Conservation (phyloP, 2,113 vertebrate species). For the Tylochromis polylepis region DNA sequence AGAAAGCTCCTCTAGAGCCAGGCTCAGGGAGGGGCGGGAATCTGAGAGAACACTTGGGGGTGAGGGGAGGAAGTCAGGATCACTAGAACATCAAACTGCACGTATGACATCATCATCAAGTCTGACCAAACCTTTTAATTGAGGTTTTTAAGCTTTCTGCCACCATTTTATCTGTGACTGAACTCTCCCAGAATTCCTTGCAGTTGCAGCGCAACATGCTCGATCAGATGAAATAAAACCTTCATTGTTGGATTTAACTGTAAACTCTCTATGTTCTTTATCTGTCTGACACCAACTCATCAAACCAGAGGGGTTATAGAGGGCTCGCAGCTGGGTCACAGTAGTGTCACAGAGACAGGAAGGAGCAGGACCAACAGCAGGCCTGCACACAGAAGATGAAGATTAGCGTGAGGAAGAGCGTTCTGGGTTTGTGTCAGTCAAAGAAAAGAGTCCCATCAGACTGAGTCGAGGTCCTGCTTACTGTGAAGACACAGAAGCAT, state of each 20-base stretch:
- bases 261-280: background rate
- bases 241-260: background rate
- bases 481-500: background rate
- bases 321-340: background rate
- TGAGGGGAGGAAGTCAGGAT: no score
- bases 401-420: background rate
- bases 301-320: background rate
- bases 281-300: background rate
- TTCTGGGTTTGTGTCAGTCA: background rate
- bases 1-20: no score
- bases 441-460: background rate
- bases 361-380: background rate
- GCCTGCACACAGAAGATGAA: background rate
- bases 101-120: no score
- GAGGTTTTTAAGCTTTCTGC: no score
- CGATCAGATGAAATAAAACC: background rate
- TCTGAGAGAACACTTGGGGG: no score
- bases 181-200: background rate
- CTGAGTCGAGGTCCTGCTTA: rapidly evolving
- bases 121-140: no score
- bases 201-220: rapidly evolving
- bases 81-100: no score
- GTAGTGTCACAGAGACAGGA: background rate
- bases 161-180: no score
- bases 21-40: no score